Evolutionary conservation across 2,113 vertebrate species (phyloP).

Genomic region (Neotragus pygmaeus): DNA sequence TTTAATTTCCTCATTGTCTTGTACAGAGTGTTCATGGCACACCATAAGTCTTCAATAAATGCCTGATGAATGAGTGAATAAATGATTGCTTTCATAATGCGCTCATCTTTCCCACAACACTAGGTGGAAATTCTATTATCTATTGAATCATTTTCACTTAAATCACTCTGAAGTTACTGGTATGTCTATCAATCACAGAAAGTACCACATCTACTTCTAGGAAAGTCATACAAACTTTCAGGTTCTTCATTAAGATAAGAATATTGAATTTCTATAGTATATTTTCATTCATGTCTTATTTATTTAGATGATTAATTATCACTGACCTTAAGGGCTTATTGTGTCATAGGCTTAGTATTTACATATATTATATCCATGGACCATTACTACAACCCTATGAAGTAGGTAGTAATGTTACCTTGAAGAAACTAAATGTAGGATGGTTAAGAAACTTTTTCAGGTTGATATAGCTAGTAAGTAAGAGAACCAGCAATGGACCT

Average conservation of each 20-base stretch:
- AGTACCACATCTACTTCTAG: neutral
- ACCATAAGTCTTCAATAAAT: neutral
- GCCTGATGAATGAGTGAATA: neutral
- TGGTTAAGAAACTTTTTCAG: neutral
- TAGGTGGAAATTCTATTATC: neutral
- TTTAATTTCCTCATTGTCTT: neutral
- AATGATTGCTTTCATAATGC: neutral
- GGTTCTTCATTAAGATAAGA: neutral
- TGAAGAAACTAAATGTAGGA: neutral
- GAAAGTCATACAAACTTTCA: neutral
- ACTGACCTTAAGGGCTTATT: neutral
- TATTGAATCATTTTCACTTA: neutral
- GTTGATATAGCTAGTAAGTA: neutral
- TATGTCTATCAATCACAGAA: neutral
- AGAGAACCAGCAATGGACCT: neutral
- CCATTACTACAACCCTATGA: neutral
- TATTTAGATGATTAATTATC: neutral
- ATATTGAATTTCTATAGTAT: neutral
- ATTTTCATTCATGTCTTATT: neutral
- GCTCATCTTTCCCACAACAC: neutral
- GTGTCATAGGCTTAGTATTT: neutral
- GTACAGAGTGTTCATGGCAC: neutral
- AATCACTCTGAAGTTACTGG: neutral
- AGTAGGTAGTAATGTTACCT: neutral
- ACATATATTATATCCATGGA: neutral